A percentile compares a stretch with the other conserved stretches of the same genome.
These are phyloP conservation scores for Acestrorhynchus altus DNA, from an alignment of 2,797 vertebrate species.

Conservation along the genomic window DNA sequence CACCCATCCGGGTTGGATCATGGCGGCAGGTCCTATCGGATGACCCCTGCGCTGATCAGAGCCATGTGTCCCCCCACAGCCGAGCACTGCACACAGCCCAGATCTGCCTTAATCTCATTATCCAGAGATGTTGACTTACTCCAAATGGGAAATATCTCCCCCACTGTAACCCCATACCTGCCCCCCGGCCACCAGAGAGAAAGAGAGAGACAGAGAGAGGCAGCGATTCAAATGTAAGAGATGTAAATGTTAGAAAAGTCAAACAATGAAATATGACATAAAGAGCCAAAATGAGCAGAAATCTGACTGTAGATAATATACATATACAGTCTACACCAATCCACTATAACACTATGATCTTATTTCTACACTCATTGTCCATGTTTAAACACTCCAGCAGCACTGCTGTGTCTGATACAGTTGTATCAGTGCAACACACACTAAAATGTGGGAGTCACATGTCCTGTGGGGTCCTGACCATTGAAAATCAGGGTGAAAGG, in stretches of 20 bases:
- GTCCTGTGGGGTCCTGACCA: no score
- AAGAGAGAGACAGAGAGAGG: constrained; percentile 20
- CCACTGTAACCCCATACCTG: constrained; percentile 82
- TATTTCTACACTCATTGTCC: no score
- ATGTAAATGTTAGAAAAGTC: constrained; percentile 43
- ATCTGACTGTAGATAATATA: no score
- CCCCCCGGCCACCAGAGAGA: constrained; percentile 41
- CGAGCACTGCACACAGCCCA: constrained; percentile 59
- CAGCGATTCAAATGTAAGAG: neutral
- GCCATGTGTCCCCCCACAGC: constrained; percentile 81
- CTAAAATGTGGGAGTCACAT: no score
- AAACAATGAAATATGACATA: no score
- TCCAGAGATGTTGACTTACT: constrained; percentile 81
- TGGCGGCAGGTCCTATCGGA: constrained; percentile 76
- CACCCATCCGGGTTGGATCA: constrained; percentile 73
- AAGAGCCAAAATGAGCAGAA: no score
- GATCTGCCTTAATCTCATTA: constrained; percentile 81
- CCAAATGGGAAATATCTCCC: constrained; percentile 81
- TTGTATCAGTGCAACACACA: no score
- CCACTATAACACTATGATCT: no score
- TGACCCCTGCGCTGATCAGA: constrained; percentile 80
- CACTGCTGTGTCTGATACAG: no score
- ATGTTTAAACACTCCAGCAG: no score
- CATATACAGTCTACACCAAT: no score
- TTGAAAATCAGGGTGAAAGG: no score